Base-by-base conservation (phyloP, 2,888 invertebrate species). In the Cephus spinipes region DNA sequence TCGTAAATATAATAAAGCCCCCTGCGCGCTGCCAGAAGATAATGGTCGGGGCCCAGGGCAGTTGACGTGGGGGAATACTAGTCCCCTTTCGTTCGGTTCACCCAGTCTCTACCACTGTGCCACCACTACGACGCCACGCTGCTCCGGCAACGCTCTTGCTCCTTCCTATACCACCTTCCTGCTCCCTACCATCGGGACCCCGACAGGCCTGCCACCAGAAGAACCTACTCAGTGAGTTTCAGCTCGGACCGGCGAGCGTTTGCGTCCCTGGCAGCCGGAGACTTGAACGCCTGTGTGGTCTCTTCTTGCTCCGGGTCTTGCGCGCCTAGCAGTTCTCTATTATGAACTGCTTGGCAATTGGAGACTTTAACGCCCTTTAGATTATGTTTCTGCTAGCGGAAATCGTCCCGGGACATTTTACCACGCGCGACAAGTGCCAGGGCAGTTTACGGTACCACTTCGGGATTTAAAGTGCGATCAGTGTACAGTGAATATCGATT, bases 1-100 rank as follows among this genome's bases (percentile, higher is more conserved):
- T 87, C 88, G 87, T 89, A 89, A 89, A 89, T 89, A 88, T 89
- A 89, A 89, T 88, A 88, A 89, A 88, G 84, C 83, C 81, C 83
- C 83, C 80, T 81, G 83, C 81, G 83, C 84, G 31, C 78, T 74
- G 34, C 73, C 76, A 71, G 71, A 81, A 87, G 88, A 86, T 88
- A 87, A 87, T 85, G 85, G 85, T 85, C 85, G 82, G 84, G 78
- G 85, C 86, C 84, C 81, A 82, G 81, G 84, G 85, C 86, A 85
- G 82, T 80, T 82, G 79, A 83, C 81, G 83, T 79, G 82, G 75
- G 69, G 80, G 73, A 77, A 77, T 84, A 74, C 23, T 31, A 74
- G 73, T 79, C 81, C 84, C 81, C 68, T 75, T 33, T 79, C 77
- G 35, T 73, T 73, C 71, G 6, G 15, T 31, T 77, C 31, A 69